Percentiles rank a stretch among this genome's conserved stretches.
These are phyloP conservation scores for Sthenelais limicola DNA, from an alignment of 2,888 invertebrate genomes.

Conservation along the genomic window DNA sequence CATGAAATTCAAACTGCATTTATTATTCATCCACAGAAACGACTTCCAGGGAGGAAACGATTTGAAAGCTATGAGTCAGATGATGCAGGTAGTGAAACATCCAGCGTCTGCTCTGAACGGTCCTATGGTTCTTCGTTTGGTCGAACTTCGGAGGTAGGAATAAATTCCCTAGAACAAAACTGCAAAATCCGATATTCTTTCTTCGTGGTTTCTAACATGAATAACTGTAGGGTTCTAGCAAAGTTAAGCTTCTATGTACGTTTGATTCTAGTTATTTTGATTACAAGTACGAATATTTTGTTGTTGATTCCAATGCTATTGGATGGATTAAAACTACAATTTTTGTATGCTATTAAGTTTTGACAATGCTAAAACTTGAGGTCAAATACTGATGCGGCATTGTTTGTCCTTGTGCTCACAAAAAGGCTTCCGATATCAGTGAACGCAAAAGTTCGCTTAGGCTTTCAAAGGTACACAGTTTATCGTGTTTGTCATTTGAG, in stretches of 20 bases:
- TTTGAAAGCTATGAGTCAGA: constrained; percentile 66
- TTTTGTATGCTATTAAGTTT: constrained; percentile 3
- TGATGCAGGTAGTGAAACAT: constrained; percentile 82
- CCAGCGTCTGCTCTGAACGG: constrained; percentile 92
- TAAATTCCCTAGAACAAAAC: background rate
- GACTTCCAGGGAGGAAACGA: constrained; percentile 30
- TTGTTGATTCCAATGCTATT: too few relatives aligned
- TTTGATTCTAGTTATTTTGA: too few relatives aligned
- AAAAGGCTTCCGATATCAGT: constrained; percentile 47
- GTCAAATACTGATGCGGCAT: background rate
- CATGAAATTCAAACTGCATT: too few relatives aligned
- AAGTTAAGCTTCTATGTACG: too few relatives aligned
- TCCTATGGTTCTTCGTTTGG: constrained; percentile 65
- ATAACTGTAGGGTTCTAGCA: too few relatives aligned
- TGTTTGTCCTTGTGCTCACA: background rate
- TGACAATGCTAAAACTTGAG: constrained; percentile 10
- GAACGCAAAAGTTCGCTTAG: constrained; percentile 45
- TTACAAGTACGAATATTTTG: too few relatives aligned
- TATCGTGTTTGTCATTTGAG: too few relatives aligned
- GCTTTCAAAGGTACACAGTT: constrained; percentile 48
- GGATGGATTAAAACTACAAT: too few relatives aligned
- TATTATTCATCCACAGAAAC: too few relatives aligned
- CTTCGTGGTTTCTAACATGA: too few relatives aligned
- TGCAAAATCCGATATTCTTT: too few relatives aligned
- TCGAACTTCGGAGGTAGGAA: constrained; percentile 67